These are phyloP conservation scores for Gambusia holbrooki DNA, from an alignment of 2,113 vertebrate genomes.

Conservation along the genomic window DNA sequence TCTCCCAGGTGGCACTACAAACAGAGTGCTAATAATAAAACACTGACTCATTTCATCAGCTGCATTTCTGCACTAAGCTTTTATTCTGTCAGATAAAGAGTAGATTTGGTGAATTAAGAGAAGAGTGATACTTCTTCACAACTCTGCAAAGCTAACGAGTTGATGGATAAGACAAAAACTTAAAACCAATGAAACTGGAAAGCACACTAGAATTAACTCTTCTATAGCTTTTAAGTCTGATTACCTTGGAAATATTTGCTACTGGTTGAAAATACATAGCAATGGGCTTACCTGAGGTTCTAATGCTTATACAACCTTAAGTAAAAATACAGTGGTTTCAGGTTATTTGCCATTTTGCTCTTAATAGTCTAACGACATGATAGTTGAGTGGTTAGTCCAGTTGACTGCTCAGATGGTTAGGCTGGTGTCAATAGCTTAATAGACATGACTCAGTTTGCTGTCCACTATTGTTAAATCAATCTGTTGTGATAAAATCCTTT, in stretches of 20 bases:
- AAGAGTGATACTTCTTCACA: background rate
- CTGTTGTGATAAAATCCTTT: too few relatives aligned
- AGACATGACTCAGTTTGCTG: background rate
- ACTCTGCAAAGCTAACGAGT: background rate
- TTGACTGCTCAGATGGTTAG: background rate
- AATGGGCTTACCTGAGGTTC: background rate
- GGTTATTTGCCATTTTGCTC: background rate
- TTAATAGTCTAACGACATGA: background rate
- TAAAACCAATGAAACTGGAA: too few relatives aligned
- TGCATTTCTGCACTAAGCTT: background rate
- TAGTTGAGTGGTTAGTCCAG: background rate
- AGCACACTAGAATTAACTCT: background rate
- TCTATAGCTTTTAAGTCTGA: background rate
- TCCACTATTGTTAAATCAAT: background rate
- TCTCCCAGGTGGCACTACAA: slow-evolving; percentile 24
- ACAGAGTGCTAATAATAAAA: slow-evolving; percentile 42
- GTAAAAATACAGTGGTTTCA: background rate
- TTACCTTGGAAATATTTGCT: background rate
- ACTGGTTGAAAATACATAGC: background rate
- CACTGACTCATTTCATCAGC: slow-evolving; percentile 34
- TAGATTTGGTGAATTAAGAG: background rate
- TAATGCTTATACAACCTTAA: background rate
- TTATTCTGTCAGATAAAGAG: background rate
- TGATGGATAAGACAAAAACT: too few relatives aligned
- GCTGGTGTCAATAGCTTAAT: background rate